A percentile compares a stretch with the other conserved stretches of the same genome.
These are phyloP conservation scores for Phycodurus eques DNA, from an alignment of 2,113 vertebrate genomes.

Conservation along the genomic window DNA sequence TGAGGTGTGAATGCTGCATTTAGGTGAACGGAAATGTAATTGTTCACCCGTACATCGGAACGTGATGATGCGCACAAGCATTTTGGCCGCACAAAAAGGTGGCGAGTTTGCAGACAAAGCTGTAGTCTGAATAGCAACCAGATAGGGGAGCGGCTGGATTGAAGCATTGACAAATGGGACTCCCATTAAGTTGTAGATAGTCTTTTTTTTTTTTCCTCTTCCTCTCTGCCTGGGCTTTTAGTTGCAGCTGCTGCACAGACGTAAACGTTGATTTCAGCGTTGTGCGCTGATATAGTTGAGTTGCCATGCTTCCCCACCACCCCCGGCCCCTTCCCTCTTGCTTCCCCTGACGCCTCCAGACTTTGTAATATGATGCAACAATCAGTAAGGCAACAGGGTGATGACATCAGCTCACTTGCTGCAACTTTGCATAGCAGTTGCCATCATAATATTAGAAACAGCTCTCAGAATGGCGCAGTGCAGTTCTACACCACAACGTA, in stretches of 20 bases:
- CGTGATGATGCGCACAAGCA: too few relatives aligned
- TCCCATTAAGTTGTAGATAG: not conserved
- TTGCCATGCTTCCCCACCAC: constrained; percentile 24
- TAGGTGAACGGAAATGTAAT: too few relatives aligned
- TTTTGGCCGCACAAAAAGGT: too few relatives aligned
- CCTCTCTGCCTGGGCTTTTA: not conserved
- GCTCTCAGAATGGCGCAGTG: not conserved
- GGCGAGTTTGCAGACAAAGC: too few relatives aligned
- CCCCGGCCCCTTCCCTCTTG: not conserved
- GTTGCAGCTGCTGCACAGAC: too few relatives aligned
- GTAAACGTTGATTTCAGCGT: not conserved
- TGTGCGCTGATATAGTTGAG: constrained; percentile 43
- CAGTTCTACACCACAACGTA: not conserved
- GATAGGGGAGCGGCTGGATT: too few relatives aligned
- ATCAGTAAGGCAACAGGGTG: constrained; percentile 18
- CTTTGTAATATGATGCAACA: constrained; percentile 46
- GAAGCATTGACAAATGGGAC: not conserved
- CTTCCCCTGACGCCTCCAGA: not conserved
- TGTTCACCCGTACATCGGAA: too few relatives aligned
- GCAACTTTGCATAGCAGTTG: constrained; percentile 23
- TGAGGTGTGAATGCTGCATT: too few relatives aligned
- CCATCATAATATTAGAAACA: not conserved
- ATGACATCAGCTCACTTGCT: constrained; percentile 25
- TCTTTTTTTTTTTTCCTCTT: not conserved
- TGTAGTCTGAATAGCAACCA: too few relatives aligned